Conservation (phyloP, 2,888 invertebrate genomes). For the Hipparchia sbordonii region DNA sequence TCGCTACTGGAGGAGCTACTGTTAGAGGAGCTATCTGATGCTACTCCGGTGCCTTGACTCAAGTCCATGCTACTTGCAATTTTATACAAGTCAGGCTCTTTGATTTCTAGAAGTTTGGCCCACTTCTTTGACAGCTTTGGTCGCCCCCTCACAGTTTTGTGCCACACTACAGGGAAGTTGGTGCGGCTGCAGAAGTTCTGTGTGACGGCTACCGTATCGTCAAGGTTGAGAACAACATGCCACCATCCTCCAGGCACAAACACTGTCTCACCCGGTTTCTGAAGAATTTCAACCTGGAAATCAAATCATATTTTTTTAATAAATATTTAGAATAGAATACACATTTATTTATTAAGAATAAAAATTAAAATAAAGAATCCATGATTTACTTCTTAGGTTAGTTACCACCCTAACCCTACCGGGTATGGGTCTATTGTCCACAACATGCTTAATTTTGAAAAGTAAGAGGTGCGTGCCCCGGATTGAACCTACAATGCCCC, state of each 20-base stretch:
- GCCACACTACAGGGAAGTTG: conserved; percentile 99
- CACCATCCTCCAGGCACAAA: conserved; percentile 99
- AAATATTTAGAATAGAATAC: too few species aligned
- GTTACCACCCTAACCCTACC: too few species aligned
- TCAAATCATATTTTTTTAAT: background rate
- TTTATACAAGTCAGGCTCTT: conserved; percentile 90
- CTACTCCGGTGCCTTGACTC: conserved; percentile 93
- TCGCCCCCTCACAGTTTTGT: conserved; percentile 97
- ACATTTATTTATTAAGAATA: too few species aligned
- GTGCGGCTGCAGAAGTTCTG: conserved; percentile 98
- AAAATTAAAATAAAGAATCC: too few species aligned
- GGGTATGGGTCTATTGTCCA: too few species aligned
- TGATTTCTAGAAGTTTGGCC: conserved; percentile 87
- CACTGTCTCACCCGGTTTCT: conserved; percentile 98
- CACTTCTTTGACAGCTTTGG: conserved; percentile 98
- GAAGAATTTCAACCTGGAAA: conserved; percentile 93
- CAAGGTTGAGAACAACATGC: conserved; percentile 99
- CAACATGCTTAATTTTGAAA: too few species aligned
- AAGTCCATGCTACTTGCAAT: conserved; percentile 93
- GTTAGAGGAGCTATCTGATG: conserved; percentile 96
- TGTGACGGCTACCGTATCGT: conserved; percentile 98
- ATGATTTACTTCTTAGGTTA: too few species aligned
- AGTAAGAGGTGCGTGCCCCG: too few species aligned
- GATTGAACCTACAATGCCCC: too few species aligned
- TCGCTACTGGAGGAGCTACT: conserved; percentile 90